Evolutionary conservation across 2,113 vertebrate species (phyloP).

Genomic region (Pardalotus punctatus): DNA sequence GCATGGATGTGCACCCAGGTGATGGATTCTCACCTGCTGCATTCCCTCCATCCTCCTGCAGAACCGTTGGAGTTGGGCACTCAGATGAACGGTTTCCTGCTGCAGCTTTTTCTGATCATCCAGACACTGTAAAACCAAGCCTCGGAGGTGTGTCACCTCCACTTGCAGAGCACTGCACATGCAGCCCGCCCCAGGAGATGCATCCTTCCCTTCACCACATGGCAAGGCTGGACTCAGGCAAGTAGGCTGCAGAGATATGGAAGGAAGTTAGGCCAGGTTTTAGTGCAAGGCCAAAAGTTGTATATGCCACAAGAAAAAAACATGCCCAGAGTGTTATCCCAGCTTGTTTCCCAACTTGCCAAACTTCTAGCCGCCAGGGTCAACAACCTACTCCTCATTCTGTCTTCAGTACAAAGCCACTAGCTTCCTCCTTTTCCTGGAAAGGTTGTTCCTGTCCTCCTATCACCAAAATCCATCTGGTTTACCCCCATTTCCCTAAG

Average conservation of each 20-base stretch:
- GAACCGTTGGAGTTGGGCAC: slow-evolving; percentile 69
- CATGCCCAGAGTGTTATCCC: not conserved
- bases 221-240: slow-evolving; percentile 68
- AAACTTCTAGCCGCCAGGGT: not conserved
- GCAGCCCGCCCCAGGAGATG: slow-evolving; percentile 23
- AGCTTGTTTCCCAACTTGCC: accelerated
- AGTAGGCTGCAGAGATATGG: slow-evolving; percentile 62
- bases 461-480: not conserved
- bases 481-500: not conserved
- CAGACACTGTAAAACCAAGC: slow-evolving; percentile 74
- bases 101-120: slow-evolving; percentile 75
- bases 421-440: not conserved
- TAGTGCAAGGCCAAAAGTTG: not conserved
- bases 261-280: not conserved
- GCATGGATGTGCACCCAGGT: not conserved
- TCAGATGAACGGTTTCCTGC: slow-evolving; percentile 73
- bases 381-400: not conserved
- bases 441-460: not conserved
- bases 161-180: slow-evolving; percentile 64
- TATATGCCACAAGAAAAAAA: not conserved
- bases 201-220: slow-evolving; percentile 43
- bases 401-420: not conserved
- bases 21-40: slow-evolving; percentile 62
- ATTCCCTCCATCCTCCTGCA: slow-evolving; percentile 54
- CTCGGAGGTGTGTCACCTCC: slow-evolving; percentile 68